Conservation (phyloP, 2,888 invertebrate species). For the Troides oblongomaculatus region DNA sequence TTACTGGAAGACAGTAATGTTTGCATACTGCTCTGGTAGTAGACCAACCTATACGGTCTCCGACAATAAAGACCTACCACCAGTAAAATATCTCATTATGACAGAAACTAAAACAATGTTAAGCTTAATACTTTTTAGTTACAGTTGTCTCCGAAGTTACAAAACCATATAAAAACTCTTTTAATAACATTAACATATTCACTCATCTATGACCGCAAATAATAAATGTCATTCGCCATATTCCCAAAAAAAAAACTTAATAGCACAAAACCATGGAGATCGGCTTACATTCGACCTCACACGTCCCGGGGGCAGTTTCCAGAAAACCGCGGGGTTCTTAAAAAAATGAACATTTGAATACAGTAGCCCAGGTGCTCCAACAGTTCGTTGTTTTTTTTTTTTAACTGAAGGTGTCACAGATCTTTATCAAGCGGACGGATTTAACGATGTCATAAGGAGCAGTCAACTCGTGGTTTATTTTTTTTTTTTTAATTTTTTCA, state of each 20-base stretch:
- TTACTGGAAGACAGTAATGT: too few species aligned
- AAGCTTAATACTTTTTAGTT: too few species aligned
- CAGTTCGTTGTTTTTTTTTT: conserved; percentile 49
- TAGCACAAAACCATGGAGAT: conserved; percentile 47
- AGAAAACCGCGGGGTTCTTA: conserved; percentile 58
- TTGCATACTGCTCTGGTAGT: too few species aligned
- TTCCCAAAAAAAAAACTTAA: conserved; percentile 31
- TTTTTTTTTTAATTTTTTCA: conserved; percentile 45
- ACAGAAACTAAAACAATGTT: too few species aligned
- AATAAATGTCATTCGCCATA: conserved; percentile 54
- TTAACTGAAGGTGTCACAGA: conserved; percentile 69
- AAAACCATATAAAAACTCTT: too few species aligned
- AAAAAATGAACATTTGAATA: conserved; percentile 68
- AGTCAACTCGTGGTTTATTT: conserved; percentile 55
- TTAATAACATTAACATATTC: conserved; percentile 35
- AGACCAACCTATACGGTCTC: too few species aligned
- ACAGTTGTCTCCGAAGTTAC: too few species aligned
- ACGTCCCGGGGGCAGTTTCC: conserved; percentile 58
- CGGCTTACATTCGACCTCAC: conserved; percentile 62
- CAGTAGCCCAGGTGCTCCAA: conserved; percentile 68
- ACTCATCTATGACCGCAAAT: conserved; percentile 48
- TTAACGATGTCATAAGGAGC: conserved; percentile 73
- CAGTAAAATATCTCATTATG: too few species aligned
- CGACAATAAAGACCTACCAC: too few species aligned
- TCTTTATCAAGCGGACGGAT: conserved; percentile 72